Base-by-base conservation (phyloP, 2,888 invertebrate species). In the Agrotis clavis region DNA sequence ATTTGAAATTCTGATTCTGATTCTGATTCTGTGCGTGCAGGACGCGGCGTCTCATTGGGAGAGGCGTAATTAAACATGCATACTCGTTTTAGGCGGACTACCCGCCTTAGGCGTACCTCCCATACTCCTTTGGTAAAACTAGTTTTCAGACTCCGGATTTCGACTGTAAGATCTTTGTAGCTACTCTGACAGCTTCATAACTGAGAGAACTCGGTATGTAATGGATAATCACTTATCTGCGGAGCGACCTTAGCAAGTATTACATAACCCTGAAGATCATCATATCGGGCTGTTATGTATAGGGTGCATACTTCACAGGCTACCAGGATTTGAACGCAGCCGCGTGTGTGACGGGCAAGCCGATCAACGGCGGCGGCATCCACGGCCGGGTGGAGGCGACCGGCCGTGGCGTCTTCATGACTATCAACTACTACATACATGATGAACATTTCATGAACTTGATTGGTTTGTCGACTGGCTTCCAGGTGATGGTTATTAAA, bases 291-390 rank as follows among this genome's bases (percentile, higher is more conserved):
- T 54, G 25, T 25, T 54, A 25, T 54, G 21, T 18, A 30, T 61
- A 13, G 7, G n/a, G 14, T 21, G 19, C 5, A 41, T 45, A 61
- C 51, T 54, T 71, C 14, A 5, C 82, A 95, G 98, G 98, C 1
- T 97, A 97, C 89, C 93, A 96, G 81, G 98, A 98, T 90, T 96
- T 98, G 81, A 98, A 98, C 93, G 97, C 98, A n/a, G 97, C 97
- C 83, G 98, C 98, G 19, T 98, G 98, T 90, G 98, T 98, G 68
- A 99, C 99, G 35, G 98, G 99, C 71, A 99, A 99, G 93, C 98
- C 98, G 47, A 98, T 99, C 88, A 98, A 98, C 89, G 97, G 98
- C 89, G 98, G 98, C 78, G 98, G 98, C 81, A 98, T 99, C 89
- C 98, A 98, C 91, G 99, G 98, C 45, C 97, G 98, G 79, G 97